Evolutionary conservation across 2,797 vertebrate genomes (phyloP).

Genomic region (Gymnothorax javanicus): DNA sequence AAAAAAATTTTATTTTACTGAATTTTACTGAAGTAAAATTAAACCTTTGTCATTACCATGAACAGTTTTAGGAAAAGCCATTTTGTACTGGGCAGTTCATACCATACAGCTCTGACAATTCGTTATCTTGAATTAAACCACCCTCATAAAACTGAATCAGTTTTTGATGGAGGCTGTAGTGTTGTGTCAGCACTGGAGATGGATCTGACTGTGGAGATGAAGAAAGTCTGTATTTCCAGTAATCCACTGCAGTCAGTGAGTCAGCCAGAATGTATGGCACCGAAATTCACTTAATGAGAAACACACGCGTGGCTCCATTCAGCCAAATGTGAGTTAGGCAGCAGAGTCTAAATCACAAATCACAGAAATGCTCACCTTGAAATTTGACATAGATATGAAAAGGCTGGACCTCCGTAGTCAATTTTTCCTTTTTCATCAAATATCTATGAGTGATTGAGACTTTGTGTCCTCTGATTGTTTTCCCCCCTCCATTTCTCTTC

Average conservation of each 20-base stretch:
- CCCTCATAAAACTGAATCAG: too few relatives aligned
- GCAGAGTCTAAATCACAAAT: background rate
- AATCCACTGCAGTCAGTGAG: background rate
- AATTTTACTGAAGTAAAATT: background rate
- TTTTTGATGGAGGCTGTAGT: too few relatives aligned
- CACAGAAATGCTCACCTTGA: background rate
- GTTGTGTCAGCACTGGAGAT: too few relatives aligned
- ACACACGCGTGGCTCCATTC: background rate
- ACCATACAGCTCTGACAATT: background rate
- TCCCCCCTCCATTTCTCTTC: background rate
- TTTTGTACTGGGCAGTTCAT: background rate
- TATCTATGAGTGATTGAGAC: background rate
- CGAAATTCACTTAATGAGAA: background rate
- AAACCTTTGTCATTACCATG: background rate
- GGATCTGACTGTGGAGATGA: too few relatives aligned
- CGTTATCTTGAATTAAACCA: background rate
- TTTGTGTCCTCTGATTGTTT: background rate
- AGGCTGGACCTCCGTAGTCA: background rate
- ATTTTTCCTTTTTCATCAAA: background rate
- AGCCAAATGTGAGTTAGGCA: background rate
- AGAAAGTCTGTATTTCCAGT: background rate
- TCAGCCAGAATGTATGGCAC: constrained; percentile 1
- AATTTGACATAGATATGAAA: background rate
- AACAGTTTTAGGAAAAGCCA: background rate
- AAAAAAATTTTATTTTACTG: background rate